Conservation (phyloP, 92 coral and sea anemone genomes). For the Porites rus region DNA sequence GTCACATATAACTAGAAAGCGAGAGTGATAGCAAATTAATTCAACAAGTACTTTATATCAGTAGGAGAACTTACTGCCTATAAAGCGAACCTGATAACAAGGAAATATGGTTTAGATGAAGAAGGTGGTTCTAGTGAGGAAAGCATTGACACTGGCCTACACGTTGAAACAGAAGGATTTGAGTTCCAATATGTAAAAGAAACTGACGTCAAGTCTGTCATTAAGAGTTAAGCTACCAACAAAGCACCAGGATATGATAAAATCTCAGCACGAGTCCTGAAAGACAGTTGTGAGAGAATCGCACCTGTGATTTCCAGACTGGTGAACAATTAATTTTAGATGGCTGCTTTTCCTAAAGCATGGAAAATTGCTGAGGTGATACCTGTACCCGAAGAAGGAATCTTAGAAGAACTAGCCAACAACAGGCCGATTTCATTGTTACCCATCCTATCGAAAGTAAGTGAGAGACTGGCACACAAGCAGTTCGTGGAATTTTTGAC, state of each 20-base stretch:
- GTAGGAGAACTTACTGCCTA: too few relatives aligned
- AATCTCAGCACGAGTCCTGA: background rate
- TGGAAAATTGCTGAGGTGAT: too few relatives aligned
- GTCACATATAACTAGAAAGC: too few relatives aligned
- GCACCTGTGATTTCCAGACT: background rate
- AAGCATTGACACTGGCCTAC: background rate
- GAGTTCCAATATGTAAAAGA: too few relatives aligned
- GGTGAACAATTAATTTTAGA: conserved; percentile 30
- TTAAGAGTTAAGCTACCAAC: too few relatives aligned
- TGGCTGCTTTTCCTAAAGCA: background rate
- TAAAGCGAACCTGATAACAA: too few relatives aligned
- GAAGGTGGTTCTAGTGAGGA: conserved; percentile 46
- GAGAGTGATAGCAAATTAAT: background rate
- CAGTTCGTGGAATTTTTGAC: too few relatives aligned
- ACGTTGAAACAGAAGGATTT: too few relatives aligned
- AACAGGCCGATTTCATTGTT: conserved; percentile 51
- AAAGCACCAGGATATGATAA: too few relatives aligned
- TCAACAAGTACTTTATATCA: too few relatives aligned
- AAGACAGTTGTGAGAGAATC: too few relatives aligned
- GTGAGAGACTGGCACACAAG: background rate
- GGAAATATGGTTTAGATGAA: conserved; percentile 32
- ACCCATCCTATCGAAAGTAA: conserved; percentile 46
- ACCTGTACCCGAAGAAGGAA: conserved; percentile 4
- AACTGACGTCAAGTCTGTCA: too few relatives aligned
- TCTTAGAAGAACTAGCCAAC: conserved; percentile 40